Conservation (phyloP, 2,888 invertebrate species). For the Chrysodeixis includens region DNA sequence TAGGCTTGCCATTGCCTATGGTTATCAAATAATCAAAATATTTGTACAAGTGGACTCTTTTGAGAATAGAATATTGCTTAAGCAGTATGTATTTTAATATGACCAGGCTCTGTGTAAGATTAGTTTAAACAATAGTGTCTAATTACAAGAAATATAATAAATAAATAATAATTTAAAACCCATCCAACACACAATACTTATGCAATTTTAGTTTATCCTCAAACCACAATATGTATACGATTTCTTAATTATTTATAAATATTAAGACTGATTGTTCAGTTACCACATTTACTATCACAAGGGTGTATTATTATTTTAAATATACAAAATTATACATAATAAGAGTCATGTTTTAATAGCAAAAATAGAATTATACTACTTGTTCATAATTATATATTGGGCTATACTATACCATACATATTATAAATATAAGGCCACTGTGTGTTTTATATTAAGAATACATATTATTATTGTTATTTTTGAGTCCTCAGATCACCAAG, state of each 20-base stretch:
- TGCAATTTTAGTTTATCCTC: not conserved
- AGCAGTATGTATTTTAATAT: too few species aligned
- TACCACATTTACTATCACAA: constrained; percentile 1
- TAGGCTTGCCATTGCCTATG: too few species aligned
- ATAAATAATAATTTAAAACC: too few species aligned
- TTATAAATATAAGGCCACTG: not conserved
- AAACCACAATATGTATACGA: not conserved
- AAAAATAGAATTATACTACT: not conserved
- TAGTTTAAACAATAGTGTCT: too few species aligned
- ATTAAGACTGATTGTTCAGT: not conserved
- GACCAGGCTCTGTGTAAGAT: too few species aligned
- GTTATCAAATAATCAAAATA: too few species aligned
- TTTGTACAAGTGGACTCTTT: too few species aligned
- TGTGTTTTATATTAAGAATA: not conserved
- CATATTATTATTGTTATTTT: not conserved
- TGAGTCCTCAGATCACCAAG: not conserved
- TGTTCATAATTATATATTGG: not conserved
- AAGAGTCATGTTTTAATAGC: not conserved
- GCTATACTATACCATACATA: not conserved
- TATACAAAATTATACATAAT: not conserved
- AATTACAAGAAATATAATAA: too few species aligned
- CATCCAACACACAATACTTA: too few species aligned
- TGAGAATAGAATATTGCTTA: too few species aligned
- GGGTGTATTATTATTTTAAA: not conserved
- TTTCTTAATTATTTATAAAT: not conserved